A percentile compares a stretch with the other conserved stretches of the same genome.
Evolutionary conservation across 2,113 vertebrate genomes (phyloP).

Genomic region (Chamaea fasciata): DNA sequence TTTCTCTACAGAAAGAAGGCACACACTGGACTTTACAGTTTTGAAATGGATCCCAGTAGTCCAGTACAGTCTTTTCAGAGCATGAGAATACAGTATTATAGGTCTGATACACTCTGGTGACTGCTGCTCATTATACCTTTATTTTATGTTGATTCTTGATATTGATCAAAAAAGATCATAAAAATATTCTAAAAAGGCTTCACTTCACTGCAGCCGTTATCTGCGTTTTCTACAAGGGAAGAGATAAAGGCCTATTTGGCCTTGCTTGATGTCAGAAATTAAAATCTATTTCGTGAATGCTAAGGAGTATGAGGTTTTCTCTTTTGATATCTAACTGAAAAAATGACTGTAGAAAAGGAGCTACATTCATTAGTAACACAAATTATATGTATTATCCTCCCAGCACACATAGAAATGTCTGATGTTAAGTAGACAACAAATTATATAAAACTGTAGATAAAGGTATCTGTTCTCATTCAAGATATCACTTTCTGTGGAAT

Average conservation of each 20-base stretch:
- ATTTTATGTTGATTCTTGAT: not conserved
- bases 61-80: not conserved
- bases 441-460: not conserved
- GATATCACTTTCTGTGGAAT: not conserved
- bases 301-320: not conserved
- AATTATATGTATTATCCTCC: not conserved
- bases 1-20: not conserved
- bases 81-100: not conserved
- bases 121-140: not conserved
- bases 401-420: not conserved
- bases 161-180: not conserved
- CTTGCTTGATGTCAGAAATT: not conserved
- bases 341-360: not conserved
- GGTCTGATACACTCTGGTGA: not conserved
- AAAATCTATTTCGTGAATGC: conserved; percentile 5
- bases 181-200: not conserved
- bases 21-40: not conserved
- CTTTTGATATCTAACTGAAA: not conserved
- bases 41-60: not conserved
- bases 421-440: not conserved
- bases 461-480: not conserved
- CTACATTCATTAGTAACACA: not conserved
- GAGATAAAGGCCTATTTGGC: not conserved
- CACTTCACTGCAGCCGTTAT: not conserved
- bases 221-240: not conserved